Percentiles rank a stretch among this genome's conserved stretches.
Evolutionary conservation across 2,113 vertebrate genomes (phyloP).

Genomic region (Psilopogon haemacephalus): DNA sequence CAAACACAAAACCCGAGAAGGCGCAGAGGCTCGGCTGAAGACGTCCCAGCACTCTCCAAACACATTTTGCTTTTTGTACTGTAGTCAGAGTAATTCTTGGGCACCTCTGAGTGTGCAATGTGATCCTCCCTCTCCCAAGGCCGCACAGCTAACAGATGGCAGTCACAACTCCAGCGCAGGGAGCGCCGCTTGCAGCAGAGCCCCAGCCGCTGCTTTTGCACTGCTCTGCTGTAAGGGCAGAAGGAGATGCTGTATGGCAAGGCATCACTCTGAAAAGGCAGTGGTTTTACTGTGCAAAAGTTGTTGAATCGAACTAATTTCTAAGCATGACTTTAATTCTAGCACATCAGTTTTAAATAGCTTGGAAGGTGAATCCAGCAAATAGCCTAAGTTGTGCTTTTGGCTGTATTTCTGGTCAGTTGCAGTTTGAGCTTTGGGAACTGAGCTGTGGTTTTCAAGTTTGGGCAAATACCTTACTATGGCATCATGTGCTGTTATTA

Average conservation of each 20-base stretch:
- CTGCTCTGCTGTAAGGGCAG: background rate
- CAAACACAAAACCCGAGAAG: background rate
- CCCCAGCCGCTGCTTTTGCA: background rate
- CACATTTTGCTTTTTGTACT: background rate
- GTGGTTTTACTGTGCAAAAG: background rate
- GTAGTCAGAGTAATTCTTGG: background rate
- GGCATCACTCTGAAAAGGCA: rapidly evolving
- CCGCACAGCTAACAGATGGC: slow-evolving; percentile 22
- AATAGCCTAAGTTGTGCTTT: background rate
- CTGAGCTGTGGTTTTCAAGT: background rate
- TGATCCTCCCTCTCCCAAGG: background rate
- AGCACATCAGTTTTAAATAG: background rate
- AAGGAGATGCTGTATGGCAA: background rate
- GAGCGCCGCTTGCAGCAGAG: background rate
- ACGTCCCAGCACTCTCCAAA: background rate
- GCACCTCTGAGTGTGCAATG: background rate
- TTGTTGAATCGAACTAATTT: background rate
- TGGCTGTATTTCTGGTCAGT: background rate
- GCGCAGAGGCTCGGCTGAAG: background rate
- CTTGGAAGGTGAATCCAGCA: background rate
- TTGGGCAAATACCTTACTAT: background rate
- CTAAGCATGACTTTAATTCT: background rate
- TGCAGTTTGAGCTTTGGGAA: background rate
- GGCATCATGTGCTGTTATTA: background rate
- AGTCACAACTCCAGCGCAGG: background rate